Evolutionary conservation across 2,797 vertebrate species (phyloP), one percentile per base, ranked within the genome.

Genomic region (Spatula clypeata): DNA sequence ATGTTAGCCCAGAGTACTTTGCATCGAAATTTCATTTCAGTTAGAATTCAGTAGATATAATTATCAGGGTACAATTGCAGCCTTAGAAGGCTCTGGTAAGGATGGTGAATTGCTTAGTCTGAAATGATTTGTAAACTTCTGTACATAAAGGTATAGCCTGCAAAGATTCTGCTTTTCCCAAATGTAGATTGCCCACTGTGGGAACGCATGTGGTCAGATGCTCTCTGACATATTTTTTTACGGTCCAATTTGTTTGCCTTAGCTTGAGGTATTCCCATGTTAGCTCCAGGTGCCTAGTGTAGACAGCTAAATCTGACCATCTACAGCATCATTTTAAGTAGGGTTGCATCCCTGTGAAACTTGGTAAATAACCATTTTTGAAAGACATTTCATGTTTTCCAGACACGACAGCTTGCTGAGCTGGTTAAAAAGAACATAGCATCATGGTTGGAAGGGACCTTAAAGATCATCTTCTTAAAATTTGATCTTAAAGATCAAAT

Each of bases 101-200:
- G 79, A 83, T 72, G 79, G 55, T 60, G 54, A 94, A 96, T 86
- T 81, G 57, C 88, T 91, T 61, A 32, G 49, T 69, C 49, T 72
- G 49, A 90, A 94, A 90, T 54, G 38, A 75, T 77, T 96, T 94
- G 65, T 79, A 94, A 62, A 86, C 94, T 92, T 96, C 91, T 90
- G 49, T 66, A 72, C 82, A 91, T 81, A 45, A 75, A 83, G 84
- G 42, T 29, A 36, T 91, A 9, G 17, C 49, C 73, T 94, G 84
- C 79, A 69, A 91, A 86, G 89, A 72, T 93, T 69, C 58, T 62
- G 58, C 81, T 86, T 88, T 92, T 91, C 79, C 40, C 72, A 90
- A 80, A 90, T 13, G 72, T 80, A 85, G 58, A 76, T 85, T 40
- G 87, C 79, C 32, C 85, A 18, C 81, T 75, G 75, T 65, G 45